phyloP scores from a whole-genome alignment of 2,888 invertebrate species.

The Priocnemis perturbator region DNA sequence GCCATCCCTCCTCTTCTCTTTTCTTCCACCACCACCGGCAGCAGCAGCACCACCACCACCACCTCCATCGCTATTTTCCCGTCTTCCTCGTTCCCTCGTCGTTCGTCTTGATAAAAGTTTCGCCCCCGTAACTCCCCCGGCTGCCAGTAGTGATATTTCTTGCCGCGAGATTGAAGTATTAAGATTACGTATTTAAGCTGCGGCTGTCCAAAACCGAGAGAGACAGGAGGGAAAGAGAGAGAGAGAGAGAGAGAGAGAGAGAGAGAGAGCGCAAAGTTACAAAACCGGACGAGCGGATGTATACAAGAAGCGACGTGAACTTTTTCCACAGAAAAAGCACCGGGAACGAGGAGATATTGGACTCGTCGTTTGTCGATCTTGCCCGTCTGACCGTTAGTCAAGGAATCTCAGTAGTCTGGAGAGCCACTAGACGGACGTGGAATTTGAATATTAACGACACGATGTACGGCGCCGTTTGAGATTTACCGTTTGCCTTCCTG shows the following conservation, averaged over 20 bases:
- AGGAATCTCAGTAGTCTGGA: too few relatives aligned
- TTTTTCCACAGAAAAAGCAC: too few relatives aligned
- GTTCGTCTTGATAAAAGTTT: slow-evolving; percentile 35
- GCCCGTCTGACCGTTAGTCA: too few relatives aligned
- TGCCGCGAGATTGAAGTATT: slow-evolving; percentile 7
- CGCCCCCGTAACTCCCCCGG: slow-evolving; percentile 28
- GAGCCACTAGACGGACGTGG: too few relatives aligned
- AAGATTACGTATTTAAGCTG: slow-evolving; percentile 8
- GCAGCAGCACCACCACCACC: too few relatives aligned
- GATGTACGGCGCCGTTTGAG: too few relatives aligned
- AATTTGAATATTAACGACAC: too few relatives aligned
- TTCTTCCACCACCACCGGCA: neutral
- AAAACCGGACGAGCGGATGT: too few relatives aligned
- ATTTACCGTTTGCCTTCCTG: too few relatives aligned
- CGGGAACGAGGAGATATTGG: too few relatives aligned
- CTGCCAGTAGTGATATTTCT: slow-evolving; percentile 8
- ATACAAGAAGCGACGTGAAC: too few relatives aligned
- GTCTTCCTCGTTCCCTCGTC: slow-evolving; percentile 7
- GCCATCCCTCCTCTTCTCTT: neutral
- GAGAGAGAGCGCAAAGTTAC: neutral
- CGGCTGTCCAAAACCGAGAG: neutral
- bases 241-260: neutral
- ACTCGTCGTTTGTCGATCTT: too few relatives aligned
- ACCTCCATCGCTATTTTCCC: neutral
- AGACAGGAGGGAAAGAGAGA: neutral